Percentiles rank a stretch among this genome's conserved stretches.
phyloP scores from a whole-genome alignment of 2,888 invertebrate species.

The Meiosimyza platycephala region DNA sequence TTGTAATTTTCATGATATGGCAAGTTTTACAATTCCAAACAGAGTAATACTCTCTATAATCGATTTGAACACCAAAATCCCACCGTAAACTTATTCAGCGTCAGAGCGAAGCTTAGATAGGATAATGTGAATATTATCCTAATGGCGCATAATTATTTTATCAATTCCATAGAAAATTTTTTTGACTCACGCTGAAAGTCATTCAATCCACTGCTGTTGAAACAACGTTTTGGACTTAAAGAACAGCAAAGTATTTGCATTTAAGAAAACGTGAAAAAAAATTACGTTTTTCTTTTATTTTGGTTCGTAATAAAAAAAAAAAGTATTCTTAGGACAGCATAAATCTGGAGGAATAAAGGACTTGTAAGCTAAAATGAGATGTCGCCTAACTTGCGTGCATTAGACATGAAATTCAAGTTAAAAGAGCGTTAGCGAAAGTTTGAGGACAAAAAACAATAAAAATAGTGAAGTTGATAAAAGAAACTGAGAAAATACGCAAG shows the following conservation, averaged over 20 bases:
- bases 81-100: neutral
- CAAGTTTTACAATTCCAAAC: neutral
- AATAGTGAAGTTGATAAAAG: neutral
- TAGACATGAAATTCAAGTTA: slow-evolving; percentile 22
- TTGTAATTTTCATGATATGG: neutral
- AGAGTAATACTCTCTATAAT: neutral
- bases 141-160: slow-evolving; percentile 52
- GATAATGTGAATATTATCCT: slow-evolving; percentile 49
- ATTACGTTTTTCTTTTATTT: neutral
- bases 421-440: slow-evolving; percentile 8
- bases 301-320: neutral
- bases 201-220: too few relatives aligned
- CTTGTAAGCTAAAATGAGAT: neutral
- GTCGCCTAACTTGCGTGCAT: slow-evolving; percentile 14
- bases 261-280: too few relatives aligned
- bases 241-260: too few relatives aligned
- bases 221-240: too few relatives aligned
- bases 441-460: neutral
- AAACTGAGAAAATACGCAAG: neutral
- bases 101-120: slow-evolving; percentile 37
- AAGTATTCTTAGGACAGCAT: neutral
- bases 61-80: slow-evolving; percentile 11
- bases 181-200: slow-evolving; percentile 25
- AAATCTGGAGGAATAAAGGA: neutral
- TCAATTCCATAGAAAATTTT: slow-evolving; percentile 48